Evolutionary conservation across 2,888 invertebrate species (phyloP).

Genomic region (Cactoblastis cactorum): DNA sequence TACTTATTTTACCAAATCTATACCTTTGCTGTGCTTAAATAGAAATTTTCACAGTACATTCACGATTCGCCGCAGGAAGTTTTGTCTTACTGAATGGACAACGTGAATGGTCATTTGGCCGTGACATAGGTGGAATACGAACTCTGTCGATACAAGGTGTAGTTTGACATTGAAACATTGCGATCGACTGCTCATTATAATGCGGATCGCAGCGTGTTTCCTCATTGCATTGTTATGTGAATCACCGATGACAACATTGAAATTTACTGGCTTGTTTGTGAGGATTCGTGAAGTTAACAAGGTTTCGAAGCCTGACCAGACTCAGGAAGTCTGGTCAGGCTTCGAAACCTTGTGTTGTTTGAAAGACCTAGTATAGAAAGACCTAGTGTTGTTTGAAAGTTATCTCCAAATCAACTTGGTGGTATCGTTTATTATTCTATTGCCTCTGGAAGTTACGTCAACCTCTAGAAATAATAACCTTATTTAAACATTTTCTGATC

Average conservation of each 20-base stretch:
- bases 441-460: too few species aligned
- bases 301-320: too few species aligned
- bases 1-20: neutral
- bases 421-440: too few species aligned
- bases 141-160: constrained; percentile 22
- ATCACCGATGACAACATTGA: constrained; percentile 32
- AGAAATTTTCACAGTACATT: constrained; percentile 13
- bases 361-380: too few species aligned
- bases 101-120: constrained; percentile 37
- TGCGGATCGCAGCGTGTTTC: constrained; percentile 47
- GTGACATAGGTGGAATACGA: constrained; percentile 28
- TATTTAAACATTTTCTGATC: too few species aligned
- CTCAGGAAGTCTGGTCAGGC: too few species aligned
- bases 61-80: constrained; percentile 22
- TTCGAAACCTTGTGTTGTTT: too few species aligned
- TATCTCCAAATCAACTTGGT: too few species aligned
- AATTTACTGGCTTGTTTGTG: neutral
- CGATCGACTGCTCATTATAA: constrained; percentile 36
- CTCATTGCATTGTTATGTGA: constrained; percentile 52
- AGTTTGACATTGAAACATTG: constrained; percentile 28
- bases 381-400: too few species aligned
- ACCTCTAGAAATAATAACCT: too few species aligned
- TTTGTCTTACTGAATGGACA: constrained; percentile 28
- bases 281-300: neutral
- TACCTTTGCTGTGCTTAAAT: neutral